Conservation (phyloP, 2,113 vertebrate species). For the Donacobius atricapilla region DNA sequence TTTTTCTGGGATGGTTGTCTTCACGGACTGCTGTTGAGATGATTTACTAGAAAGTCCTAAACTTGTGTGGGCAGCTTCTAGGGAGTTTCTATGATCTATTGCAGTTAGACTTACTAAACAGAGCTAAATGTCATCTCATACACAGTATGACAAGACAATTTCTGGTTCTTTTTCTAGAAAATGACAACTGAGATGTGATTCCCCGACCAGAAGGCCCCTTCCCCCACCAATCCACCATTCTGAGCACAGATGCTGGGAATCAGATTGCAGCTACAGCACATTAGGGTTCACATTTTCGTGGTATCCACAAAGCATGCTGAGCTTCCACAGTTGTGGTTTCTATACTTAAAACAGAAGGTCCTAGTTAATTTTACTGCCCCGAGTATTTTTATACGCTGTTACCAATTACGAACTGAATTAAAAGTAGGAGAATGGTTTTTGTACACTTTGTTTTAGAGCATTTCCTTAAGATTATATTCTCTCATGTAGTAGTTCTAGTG, state of each 20-base stretch:
- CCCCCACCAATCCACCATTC: background rate
- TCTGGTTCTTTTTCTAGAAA: slow-evolving; percentile 7
- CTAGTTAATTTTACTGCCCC: slow-evolving; percentile 36
- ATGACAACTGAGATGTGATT: background rate
- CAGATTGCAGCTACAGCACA: slow-evolving; percentile 19
- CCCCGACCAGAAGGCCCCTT: background rate
- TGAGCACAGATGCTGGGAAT: slow-evolving; percentile 57
- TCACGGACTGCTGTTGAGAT: background rate
- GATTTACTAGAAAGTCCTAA: background rate
- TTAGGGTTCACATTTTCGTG: slow-evolving; percentile 26
- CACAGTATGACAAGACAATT: background rate
- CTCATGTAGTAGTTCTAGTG: background rate
- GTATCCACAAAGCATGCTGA: slow-evolving; percentile 36
- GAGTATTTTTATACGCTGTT: slow-evolving; percentile 33
- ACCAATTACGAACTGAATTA: slow-evolving; percentile 43
- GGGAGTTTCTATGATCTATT: background rate
- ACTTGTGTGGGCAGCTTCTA: background rate
- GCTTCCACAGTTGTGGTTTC: slow-evolving; percentile 62
- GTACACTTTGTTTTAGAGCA: background rate
- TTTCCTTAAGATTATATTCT: slow-evolving; percentile 6
- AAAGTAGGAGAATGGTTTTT: background rate
- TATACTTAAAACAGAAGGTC: slow-evolving; percentile 47
- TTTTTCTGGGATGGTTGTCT: background rate
- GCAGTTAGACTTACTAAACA: background rate
- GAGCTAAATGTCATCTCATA: background rate